Evolutionary conservation across 2,888 invertebrate genomes (phyloP).

Genomic region (Selenia dentaria): DNA sequence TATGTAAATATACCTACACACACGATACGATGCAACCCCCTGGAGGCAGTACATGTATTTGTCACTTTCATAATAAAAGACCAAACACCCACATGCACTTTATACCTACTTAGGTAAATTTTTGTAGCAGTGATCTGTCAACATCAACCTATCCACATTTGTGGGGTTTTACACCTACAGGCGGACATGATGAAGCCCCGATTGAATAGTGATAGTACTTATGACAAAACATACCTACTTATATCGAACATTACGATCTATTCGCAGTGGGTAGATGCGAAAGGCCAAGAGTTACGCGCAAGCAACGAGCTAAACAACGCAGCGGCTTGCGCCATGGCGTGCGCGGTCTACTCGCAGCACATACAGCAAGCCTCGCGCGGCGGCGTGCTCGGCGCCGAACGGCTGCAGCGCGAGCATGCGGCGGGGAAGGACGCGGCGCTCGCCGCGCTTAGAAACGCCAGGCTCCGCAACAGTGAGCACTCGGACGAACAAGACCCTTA

Average conservation of each 20-base stretch:
- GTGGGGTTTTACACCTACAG: no score
- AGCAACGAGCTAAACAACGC: constrained; percentile 30
- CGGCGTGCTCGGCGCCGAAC: constrained; percentile 47
- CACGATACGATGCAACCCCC: no score
- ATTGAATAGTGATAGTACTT: no score
- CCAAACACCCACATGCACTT: no score
- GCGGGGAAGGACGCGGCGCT: constrained; percentile 18
- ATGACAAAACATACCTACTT: no score
- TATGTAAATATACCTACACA: no score
- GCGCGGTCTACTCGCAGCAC: constrained; percentile 21
- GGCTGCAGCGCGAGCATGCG: constrained; percentile 17
- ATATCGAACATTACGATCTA: background rate
- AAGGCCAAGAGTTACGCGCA: constrained; percentile 10
- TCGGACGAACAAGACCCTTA: constrained; percentile 20
- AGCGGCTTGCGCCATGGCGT: constrained; percentile 22
- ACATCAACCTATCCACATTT: no score
- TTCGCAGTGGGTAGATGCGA: constrained; percentile 25
- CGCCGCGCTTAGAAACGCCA: background rate
- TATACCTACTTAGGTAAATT: no score
- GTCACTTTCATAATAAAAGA: no score
- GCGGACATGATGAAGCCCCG: no score
- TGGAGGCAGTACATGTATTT: no score
- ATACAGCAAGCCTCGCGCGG: constrained; percentile 51
- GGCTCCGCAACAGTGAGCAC: constrained; percentile 1
- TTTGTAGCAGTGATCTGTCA: no score